Conservation (phyloP, 1,140 invertebrate genomes). For the Drosophila bipectinata region DNA sequence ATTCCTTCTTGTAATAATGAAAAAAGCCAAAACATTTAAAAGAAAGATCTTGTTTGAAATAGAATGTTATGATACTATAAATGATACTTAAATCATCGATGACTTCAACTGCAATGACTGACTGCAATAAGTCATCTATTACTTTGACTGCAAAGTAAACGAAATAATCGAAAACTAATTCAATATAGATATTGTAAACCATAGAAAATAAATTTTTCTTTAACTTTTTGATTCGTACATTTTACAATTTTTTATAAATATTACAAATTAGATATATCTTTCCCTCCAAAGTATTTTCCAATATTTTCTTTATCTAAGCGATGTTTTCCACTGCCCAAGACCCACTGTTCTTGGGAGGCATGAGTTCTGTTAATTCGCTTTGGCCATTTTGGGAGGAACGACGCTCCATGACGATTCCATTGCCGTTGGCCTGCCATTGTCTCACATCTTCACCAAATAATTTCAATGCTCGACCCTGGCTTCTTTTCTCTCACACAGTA, state of each 20-base stretch:
- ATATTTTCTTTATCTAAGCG: not conserved
- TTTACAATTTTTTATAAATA: not conserved
- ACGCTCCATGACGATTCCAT: slow-evolving; percentile 62
- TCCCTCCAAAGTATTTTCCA: not conserved
- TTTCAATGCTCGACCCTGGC: slow-evolving; percentile 33
- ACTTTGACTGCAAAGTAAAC: too few relatives aligned
- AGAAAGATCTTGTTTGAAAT: too few relatives aligned
- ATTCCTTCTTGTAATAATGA: too few relatives aligned
- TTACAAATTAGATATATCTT: not conserved
- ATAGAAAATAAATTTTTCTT: too few relatives aligned
- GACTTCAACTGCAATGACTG: too few relatives aligned
- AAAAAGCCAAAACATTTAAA: too few relatives aligned
- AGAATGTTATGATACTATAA: too few relatives aligned
- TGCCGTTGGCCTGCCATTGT: slow-evolving; percentile 62
- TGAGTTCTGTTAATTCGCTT: slow-evolving; percentile 67
- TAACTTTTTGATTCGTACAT: not conserved
- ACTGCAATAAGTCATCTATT: too few relatives aligned
- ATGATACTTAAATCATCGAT: too few relatives aligned
- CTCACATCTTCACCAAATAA: slow-evolving; percentile 75
- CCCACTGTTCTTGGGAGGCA: slow-evolving; percentile 19
- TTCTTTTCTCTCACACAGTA: slow-evolving; percentile 7
- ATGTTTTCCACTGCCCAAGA: not conserved
- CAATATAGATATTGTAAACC: too few relatives aligned
- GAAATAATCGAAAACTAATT: too few relatives aligned
- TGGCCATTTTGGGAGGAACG: slow-evolving; percentile 67